Evolutionary conservation across 2,888 invertebrate species (phyloP).

Genomic region (Ophraella communa): DNA sequence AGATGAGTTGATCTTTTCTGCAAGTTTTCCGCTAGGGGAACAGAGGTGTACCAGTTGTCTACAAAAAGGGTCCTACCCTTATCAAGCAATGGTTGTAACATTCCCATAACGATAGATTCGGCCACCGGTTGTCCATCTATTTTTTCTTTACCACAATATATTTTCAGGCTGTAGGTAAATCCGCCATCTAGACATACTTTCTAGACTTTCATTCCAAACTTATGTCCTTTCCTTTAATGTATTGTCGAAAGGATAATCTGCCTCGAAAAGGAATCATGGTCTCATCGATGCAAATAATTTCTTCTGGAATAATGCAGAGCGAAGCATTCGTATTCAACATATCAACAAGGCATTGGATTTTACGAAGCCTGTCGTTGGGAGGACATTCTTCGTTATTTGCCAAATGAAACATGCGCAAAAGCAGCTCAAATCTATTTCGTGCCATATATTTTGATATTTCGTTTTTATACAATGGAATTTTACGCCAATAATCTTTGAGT

Average conservation of each 20-base stretch:
- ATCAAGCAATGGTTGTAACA: neutral
- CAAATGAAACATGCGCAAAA: neutral
- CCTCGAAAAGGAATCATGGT: neutral
- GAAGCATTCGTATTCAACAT: neutral
- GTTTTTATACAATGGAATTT: neutral
- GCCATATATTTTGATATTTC: neutral
- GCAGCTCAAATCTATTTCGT: neutral
- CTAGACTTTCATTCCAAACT: neutral
- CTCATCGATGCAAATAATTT: neutral
- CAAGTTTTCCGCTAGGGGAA: neutral
- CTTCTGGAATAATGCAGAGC: neutral
- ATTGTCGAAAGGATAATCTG: no score
- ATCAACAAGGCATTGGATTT: neutral
- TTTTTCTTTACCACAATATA: no score
- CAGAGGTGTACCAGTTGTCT: neutral
- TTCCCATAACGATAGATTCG: no score
- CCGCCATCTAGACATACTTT: neutral
- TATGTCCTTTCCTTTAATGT: neutral
- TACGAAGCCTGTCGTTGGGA: neutral
- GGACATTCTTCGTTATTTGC: neutral
- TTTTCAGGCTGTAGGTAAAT: no score
- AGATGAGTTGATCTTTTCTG: neutral
- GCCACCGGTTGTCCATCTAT: no score
- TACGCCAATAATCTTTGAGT: neutral
- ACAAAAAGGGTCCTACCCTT: neutral